Base-by-base conservation (phyloP, 2,113 vertebrate genomes). In the Nannobrachium achirus region DNA sequence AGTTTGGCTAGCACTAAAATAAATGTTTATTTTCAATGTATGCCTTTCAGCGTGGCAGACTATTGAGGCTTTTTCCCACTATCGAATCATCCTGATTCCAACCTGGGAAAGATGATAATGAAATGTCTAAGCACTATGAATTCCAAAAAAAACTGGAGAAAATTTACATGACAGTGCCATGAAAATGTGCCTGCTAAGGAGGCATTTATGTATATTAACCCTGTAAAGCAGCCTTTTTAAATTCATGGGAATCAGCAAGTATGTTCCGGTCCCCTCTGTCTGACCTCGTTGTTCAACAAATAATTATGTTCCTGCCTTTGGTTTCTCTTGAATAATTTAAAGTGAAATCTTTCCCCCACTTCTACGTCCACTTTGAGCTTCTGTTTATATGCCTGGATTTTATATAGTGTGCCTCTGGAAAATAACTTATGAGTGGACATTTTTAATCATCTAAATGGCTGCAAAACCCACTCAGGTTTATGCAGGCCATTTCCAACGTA, bases 171-270 rank as follows among this genome's bases (percentile, higher is more conserved):
- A n/a, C n/a, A n/a, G n/a, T n/a, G 55, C 40, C 63, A 46, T 73
- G 82, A 89, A 76, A 77, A 64, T 79, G 73, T 46, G 56, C 74
- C 62, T 49, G 77, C 78, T 87, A 88, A 89, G 83, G 67, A 88
- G 78, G 80, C 86, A 77, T 86, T 91, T 89, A 89, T 87, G 86
- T 87, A 89, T 86, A 85, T 89, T 88, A 85, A 85, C 84, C 77
- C 80, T 79, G 83, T 82, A 90, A 92, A 90, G 81, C 82, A 90
- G 85, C 84, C 86, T 84, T 79, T 92, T 33, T 33, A 4, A 33
- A 33, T 33, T 33, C 25, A 33, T 33, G 25, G 25, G 25, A 33
- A 33, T 25, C 20, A 25, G 20, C 20, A 25, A 25, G 20, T 25
- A 4, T 33, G 6, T 33, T n/a, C n/a, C n/a, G 25, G 3, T 33